phyloP scores from a whole-genome alignment of 2,113 vertebrate genomes.

The Pagrus major region DNA sequence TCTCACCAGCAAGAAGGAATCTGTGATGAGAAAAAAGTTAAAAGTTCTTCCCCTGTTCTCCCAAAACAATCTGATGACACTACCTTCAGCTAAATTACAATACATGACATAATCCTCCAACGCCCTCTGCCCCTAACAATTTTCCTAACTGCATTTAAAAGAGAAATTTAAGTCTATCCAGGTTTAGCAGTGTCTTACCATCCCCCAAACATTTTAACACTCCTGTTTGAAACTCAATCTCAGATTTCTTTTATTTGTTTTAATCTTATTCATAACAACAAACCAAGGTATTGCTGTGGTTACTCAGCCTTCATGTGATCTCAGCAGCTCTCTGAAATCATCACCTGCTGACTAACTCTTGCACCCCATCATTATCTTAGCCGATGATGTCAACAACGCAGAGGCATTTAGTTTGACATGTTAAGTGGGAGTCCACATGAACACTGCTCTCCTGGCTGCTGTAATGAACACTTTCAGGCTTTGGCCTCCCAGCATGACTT shows the following conservation, averaged over 20 bases:
- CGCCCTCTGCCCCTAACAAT: not conserved
- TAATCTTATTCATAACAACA: not conserved
- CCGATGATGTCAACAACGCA: not conserved
- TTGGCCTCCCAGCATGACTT: constrained; percentile 35
- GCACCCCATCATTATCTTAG: not conserved
- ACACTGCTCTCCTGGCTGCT: not conserved
- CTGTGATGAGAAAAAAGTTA: not conserved
- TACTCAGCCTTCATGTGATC: constrained; percentile 4
- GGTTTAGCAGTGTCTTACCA: no score
- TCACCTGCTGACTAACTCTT: constrained; percentile 1
- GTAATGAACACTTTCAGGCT: constrained; percentile 34
- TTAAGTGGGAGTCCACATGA: constrained; percentile 2
- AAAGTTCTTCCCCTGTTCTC: not conserved
- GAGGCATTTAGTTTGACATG: constrained; percentile 11
- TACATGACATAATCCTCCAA: not conserved
- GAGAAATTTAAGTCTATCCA: constrained; percentile 11
- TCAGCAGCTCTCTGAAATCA: not conserved
- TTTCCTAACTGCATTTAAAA: constrained; percentile 47
- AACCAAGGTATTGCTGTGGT: not conserved
- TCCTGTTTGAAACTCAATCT: not conserved
- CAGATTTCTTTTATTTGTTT: not conserved
- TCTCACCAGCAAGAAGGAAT: not conserved
- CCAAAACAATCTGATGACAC: not conserved
- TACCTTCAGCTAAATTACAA: not conserved
- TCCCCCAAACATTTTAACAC: not conserved